A percentile compares a stretch with the other conserved stretches of the same genome.
Conservation (phyloP, 2,113 vertebrate species). For the Syrrhaptes paradoxus region DNA sequence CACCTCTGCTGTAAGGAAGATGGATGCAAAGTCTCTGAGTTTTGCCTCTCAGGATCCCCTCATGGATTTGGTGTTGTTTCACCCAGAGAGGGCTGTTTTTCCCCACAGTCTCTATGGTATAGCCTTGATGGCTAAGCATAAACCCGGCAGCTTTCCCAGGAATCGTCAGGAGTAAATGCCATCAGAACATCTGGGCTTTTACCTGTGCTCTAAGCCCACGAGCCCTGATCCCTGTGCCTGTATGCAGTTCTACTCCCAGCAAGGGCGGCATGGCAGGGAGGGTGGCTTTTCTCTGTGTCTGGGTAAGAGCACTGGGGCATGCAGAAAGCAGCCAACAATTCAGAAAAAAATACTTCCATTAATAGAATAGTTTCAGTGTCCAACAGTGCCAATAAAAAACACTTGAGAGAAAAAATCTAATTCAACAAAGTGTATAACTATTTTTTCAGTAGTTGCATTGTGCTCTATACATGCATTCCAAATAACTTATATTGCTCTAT, state of each 20-base stretch:
- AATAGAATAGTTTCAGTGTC: neutral
- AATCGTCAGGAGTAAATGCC: neutral
- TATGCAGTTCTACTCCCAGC: accelerated
- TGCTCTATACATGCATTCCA: neutral
- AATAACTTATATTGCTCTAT: neutral
- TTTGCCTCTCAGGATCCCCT: neutral
- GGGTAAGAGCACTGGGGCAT: neutral
- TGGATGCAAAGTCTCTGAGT: neutral
- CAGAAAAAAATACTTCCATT: neutral
- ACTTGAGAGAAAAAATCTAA: neutral
- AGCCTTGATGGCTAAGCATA: neutral
- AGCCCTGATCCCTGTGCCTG: neutral
- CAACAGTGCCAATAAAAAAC: neutral
- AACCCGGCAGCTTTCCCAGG: slow-evolving; percentile 14
- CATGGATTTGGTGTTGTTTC: neutral
- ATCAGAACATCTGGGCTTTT: neutral
- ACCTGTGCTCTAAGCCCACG: neutral
- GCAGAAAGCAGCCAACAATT: accelerated
- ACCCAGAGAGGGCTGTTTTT: neutral
- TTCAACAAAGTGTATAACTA: neutral
- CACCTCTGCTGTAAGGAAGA: neutral
- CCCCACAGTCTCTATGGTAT: neutral
- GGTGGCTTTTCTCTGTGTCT: neutral
- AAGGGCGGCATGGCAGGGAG: accelerated
- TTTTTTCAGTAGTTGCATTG: neutral